Evolutionary conservation across 2,888 invertebrate species (phyloP).

Genomic region (Azorinus chamasolen): DNA sequence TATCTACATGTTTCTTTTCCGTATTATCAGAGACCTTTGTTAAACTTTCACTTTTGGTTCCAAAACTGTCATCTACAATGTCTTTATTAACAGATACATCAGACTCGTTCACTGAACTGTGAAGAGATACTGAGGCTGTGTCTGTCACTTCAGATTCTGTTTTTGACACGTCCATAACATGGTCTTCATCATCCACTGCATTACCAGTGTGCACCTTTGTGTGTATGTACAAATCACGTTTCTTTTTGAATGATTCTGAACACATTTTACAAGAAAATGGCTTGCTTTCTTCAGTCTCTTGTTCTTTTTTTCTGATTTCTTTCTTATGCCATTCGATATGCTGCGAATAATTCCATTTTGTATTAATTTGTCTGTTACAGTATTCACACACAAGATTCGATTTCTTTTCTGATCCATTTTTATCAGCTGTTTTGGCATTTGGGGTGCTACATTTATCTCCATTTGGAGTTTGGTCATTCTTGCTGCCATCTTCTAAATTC

Average conservation of each 20-base stretch:
- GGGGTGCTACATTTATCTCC: too few species aligned
- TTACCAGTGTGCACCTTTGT: constrained; percentile 38
- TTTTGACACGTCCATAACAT: neutral
- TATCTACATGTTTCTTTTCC: too few species aligned
- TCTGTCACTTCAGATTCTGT: constrained; percentile 5
- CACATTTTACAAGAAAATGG: constrained; percentile 57
- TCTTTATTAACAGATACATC: too few species aligned
- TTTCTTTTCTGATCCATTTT: too few species aligned
- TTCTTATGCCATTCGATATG: constrained; percentile 22
- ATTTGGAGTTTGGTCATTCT: too few species aligned
- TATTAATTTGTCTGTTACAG: constrained; percentile 9
- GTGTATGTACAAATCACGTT: constrained; percentile 57
- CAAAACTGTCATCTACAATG: too few species aligned
- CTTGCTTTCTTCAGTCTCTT: constrained; percentile 34
- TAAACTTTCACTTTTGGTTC: too few species aligned
- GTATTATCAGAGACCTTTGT: too few species aligned
- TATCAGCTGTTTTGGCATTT: too few species aligned
- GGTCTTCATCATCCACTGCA: neutral
- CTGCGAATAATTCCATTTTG: constrained; percentile 23
- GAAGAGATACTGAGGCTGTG: neutral
- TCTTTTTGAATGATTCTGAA: constrained; percentile 57
- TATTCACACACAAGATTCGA: constrained; percentile 2
- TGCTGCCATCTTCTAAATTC: constrained; percentile 15
- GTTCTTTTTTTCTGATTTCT: neutral
- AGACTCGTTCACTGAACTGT: too few species aligned